Evolutionary conservation across 2,797 vertebrate genomes (phyloP), one percentile per base, ranked within the genome.

Genomic region (Glossophaga mutica): DNA sequence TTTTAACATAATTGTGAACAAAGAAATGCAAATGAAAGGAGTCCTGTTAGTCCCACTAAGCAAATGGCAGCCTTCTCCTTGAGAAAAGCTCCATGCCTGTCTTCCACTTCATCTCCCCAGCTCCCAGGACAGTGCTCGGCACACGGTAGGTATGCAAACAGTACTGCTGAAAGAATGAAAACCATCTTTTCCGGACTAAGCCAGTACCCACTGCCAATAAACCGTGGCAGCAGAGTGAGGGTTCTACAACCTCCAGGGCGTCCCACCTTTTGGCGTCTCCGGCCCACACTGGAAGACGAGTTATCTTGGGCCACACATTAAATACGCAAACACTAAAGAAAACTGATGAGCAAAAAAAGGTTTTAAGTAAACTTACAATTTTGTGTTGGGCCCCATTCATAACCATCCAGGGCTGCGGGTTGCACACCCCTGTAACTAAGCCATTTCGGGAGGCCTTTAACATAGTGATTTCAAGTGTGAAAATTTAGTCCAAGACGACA

Each of bases 21-120:
- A 67, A 87, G 67, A 86, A 14, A 82, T 11, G 15, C 26, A 73
- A 59, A 39, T 37, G 19, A 70, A 82, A 86, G 12, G 52, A 34
- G 22, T 24, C 3, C 2, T 1, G 2, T 12, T 24, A 16, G 39
- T 50, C 44, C 48, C 32, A 4, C 2, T 37, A 52, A 46, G 6
- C 24, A 4, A 71, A 24, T 18, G n/a, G 52, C 48, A 9, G 6
- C 29, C 81, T 12, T 42, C 32, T 9, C 21, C 87, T 34, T 1
- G n/a, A 11, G 57, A 15, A 15, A 11, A 71, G 95, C 34, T 32
- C 74, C 15, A 15, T 0, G 44, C 18, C 55, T 26, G 37, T 24
- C 44, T 67, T 32, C 15, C 37, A 10, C 4, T 5, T 3, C 1
- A 0, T 11, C 11, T 42, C 46, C 42, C 29, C 5, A 2, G 74